Evolutionary conservation across 2,797 vertebrate genomes (phyloP), one percentile per base, ranked within the genome.

Genomic region (Choloepus didactylus): DNA sequence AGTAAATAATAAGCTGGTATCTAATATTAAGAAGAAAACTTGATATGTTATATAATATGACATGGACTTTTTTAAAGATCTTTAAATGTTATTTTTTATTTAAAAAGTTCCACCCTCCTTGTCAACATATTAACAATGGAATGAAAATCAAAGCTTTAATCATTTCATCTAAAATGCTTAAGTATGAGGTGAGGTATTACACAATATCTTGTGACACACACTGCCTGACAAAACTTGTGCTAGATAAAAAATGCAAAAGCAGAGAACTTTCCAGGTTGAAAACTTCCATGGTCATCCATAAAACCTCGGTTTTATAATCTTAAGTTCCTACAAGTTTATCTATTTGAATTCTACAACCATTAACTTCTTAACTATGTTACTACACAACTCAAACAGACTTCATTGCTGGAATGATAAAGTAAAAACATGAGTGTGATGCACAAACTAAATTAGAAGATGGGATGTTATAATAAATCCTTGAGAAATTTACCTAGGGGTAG

Each of bases 231-330:
- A 97, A 97, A 98, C 97, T 97, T 97, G 97, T 95, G 96, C 81
- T 92, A 96, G 97, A 86, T 92, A 73, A 95, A 95, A 89, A 97
- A 95, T n/a, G 96, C 97, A 98, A 97, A 96, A 98, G 98, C 94
- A 94, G 97, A 98, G 97, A 97, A 94, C 88, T 98, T 99, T 98
- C 98, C 98, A 98, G 96, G 77, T 98, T 92, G 98, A 97, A 98
- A 98, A 98, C 87, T 96, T 94, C 96, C 96, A 95, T 94, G 93
- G 95, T 98, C 96, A 77, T 8, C 73, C 77, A 95, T 25, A 86
- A 79, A 54, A 75, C 35, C 25, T 70, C 94, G 18, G 59, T 51
- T 89, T 62, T 62, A 89, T n/a, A 87, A 89, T 62, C 38, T 90
- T 94, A 31, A 38, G 60, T 96, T 95, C 79, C 81, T 93, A 72